phyloP scores from a whole-genome alignment of 2,888 invertebrate genomes.

The Linnaemya vulpina region DNA sequence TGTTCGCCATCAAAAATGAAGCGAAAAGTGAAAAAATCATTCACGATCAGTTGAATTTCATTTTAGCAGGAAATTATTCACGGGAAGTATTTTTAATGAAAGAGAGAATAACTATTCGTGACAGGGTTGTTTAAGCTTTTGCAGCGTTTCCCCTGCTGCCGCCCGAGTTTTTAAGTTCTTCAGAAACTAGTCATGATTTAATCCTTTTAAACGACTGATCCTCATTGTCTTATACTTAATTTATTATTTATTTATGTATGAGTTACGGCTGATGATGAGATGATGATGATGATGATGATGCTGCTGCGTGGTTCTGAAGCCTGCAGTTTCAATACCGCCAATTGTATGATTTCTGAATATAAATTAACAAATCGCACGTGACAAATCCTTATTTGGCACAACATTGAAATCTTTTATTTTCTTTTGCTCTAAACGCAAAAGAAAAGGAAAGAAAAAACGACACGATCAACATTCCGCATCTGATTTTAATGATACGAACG shows the following conservation, averaged over 20 bases:
- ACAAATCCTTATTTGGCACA: slow-evolving; percentile 82
- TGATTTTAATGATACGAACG: slow-evolving; percentile 65
- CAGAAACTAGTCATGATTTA: neutral
- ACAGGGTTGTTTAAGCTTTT: too few relatives aligned
- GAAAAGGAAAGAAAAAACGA: too few relatives aligned
- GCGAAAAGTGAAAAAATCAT: too few relatives aligned
- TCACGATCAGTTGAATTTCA: too few relatives aligned
- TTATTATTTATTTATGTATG: slow-evolving; percentile 49
- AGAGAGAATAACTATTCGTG: too few relatives aligned
- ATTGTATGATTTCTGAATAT: slow-evolving; percentile 83
- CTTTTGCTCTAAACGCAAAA: slow-evolving; percentile 40
- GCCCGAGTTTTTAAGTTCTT: neutral
- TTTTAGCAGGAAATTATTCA: too few relatives aligned
- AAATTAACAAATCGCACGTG: slow-evolving; percentile 83
- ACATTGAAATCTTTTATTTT: slow-evolving; percentile 44
- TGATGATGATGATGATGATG: slow-evolving; percentile 50
- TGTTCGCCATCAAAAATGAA: too few relatives aligned
- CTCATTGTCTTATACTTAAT: neutral
- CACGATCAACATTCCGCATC: slow-evolving; percentile 63
- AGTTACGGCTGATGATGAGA: slow-evolving; percentile 24
- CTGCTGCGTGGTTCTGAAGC: slow-evolving; percentile 69
- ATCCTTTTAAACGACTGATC: slow-evolving; percentile 25
- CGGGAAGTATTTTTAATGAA: too few relatives aligned
- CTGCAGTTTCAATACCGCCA: slow-evolving; percentile 73
- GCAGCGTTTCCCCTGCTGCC: too few relatives aligned